These are phyloP conservation scores for Timema cristinae DNA, from an alignment of 2,888 invertebrate species.

Conservation along the genomic window DNA sequence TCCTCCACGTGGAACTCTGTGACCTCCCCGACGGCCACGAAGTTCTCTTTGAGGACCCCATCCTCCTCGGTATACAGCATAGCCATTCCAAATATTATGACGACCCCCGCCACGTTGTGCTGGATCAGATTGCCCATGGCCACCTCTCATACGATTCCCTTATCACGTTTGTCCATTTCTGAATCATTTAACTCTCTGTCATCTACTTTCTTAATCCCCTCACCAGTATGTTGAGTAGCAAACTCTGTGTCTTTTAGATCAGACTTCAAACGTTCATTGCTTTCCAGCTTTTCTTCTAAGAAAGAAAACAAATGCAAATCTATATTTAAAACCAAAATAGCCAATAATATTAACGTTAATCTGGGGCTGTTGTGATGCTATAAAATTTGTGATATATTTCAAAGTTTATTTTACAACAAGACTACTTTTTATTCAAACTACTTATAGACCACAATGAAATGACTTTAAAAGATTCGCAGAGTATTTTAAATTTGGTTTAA, in stretches of 20 bases:
- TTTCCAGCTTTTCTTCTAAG: constrained; percentile 24
- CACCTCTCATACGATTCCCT: constrained; percentile 19
- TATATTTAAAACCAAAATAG: too few relatives aligned
- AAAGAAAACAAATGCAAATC: neutral
- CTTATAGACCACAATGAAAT: too few relatives aligned
- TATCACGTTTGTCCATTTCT: constrained; percentile 22
- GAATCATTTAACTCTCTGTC: constrained; percentile 15
- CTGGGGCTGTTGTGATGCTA: too few relatives aligned
- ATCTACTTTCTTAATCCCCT: constrained; percentile 26
- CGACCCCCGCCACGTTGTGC: neutral
- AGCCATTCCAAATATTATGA: constrained; percentile 24
- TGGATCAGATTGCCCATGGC: constrained; percentile 16
- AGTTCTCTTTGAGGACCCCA: constrained; percentile 47
- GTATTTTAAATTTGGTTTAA: too few relatives aligned
- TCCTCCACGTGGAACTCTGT: constrained; percentile 40
- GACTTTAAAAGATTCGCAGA: too few relatives aligned
- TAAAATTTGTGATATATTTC: too few relatives aligned
- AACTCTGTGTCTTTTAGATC: constrained; percentile 27
- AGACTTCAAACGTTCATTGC: constrained; percentile 23
- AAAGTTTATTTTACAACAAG: too few relatives aligned
- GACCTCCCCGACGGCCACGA: constrained; percentile 42
- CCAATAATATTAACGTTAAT: too few relatives aligned
- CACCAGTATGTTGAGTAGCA: constrained; percentile 23
- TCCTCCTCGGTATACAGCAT: constrained; percentile 23
- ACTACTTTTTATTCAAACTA: too few relatives aligned